These are phyloP conservation scores for Pteromalus puparum DNA, from an alignment of 1,140 invertebrate genomes.

Conservation along the genomic window DNA sequence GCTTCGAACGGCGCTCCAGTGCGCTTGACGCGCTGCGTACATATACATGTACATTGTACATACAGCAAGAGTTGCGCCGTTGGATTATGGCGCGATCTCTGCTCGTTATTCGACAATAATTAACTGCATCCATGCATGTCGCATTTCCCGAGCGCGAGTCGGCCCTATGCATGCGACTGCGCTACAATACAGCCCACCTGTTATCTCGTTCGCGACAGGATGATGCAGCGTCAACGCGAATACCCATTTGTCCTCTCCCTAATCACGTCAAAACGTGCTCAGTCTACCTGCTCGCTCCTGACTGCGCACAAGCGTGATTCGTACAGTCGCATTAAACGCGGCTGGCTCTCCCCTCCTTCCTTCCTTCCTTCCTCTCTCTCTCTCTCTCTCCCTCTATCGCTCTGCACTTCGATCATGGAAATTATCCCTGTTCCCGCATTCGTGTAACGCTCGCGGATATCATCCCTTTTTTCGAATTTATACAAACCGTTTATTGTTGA, in stretches of 20 bases:
- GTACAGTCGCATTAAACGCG: too few relatives aligned
- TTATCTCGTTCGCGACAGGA: constrained; percentile 43
- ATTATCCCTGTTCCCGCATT: too few relatives aligned
- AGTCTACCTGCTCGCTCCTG: background rate
- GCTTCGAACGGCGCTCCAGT: background rate
- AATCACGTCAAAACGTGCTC: constrained; percentile 26
- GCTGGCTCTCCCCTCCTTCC: too few relatives aligned
- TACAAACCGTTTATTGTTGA: too few relatives aligned
- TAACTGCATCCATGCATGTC: constrained; percentile 8
- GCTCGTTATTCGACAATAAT: constrained; percentile 30
- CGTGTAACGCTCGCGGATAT: too few relatives aligned
- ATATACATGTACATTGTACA: too few relatives aligned
- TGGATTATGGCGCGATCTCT: constrained; percentile 6
- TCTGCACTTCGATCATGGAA: too few relatives aligned
- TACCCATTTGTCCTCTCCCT: constrained; percentile 36
- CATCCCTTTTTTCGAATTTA: too few relatives aligned
- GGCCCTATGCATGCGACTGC: background rate
- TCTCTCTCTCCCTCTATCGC: too few relatives aligned
- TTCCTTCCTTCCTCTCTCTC: too few relatives aligned
- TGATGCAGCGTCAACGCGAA: constrained; percentile 16
- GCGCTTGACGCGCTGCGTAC: background rate
- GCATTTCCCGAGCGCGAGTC: background rate
- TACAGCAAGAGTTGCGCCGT: background rate
- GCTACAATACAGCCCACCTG: constrained; percentile 17
- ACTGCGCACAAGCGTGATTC: background rate